These are phyloP conservation scores for Eptatretus atami DNA, from an alignment of 2,797 vertebrate species.

Conservation along the genomic window DNA sequence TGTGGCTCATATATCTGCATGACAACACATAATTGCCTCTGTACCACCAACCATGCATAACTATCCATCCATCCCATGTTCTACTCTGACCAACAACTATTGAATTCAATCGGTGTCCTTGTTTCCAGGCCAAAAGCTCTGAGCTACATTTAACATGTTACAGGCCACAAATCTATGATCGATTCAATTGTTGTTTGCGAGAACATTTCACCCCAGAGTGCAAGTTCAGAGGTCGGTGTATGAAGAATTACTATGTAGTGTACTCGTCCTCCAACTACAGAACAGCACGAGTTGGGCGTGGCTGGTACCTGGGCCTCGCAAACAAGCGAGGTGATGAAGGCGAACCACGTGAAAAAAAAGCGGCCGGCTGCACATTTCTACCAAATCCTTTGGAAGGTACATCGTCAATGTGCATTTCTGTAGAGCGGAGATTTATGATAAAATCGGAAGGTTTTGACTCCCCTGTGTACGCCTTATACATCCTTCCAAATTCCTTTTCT, in stretches of 20 bases:
- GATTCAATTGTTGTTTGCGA: constrained; percentile 18
- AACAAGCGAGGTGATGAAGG: constrained; percentile 99
- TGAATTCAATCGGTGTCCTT: too few relatives aligned
- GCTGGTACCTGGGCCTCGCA: constrained; percentile 97
- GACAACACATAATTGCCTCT: too few relatives aligned
- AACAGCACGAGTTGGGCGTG: constrained; percentile 82
- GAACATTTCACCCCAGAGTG: constrained; percentile 98
- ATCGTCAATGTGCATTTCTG: not conserved
- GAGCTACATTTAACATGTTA: not conserved
- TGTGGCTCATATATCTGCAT: too few relatives aligned
- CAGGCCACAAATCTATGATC: not conserved
- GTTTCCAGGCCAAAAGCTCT: too few relatives aligned
- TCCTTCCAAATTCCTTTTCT: not conserved
- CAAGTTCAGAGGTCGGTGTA: constrained; percentile 99
- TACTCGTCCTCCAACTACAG: constrained; percentile 98
- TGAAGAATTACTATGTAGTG: constrained; percentile 97
- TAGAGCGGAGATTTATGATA: not conserved
- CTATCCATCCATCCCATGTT: too few relatives aligned
- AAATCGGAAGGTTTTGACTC: too few relatives aligned
- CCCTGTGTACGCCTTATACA: not conserved
- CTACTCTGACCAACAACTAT: accelerated
- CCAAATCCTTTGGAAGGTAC: constrained; percentile 96
- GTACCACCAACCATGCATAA: too few relatives aligned
- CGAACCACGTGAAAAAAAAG: constrained; percentile 96
- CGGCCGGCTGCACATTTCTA: constrained; percentile 93